Evolutionary conservation across 2,797 vertebrate species (phyloP).

Genomic region (Mus caroli): DNA sequence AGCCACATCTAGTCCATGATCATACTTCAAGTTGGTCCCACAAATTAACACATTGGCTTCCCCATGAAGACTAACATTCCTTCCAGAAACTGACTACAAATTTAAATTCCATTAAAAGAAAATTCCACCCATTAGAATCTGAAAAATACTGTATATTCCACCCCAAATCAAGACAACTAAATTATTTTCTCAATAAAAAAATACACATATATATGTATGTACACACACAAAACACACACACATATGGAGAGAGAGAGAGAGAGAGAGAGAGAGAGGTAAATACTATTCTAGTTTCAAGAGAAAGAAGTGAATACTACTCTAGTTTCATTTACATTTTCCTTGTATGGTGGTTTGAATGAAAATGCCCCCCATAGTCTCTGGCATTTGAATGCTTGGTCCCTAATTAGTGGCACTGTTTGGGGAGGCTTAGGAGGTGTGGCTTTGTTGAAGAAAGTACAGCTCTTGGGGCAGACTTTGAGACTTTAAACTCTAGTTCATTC

Average conservation of each 20-base stretch:
- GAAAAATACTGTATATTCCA: neutral
- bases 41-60: neutral
- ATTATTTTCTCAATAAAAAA: conserved; percentile 23
- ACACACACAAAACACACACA: no score
- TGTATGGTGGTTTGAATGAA: neutral
- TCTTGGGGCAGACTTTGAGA: neutral
- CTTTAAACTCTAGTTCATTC: neutral
- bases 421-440: neutral
- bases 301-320: neutral
- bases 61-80: neutral
- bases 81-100: neutral
- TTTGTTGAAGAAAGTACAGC: neutral
- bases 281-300: neutral
- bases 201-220: no score
- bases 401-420: neutral
- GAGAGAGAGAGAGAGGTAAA: neutral
- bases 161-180: conserved; percentile 8
- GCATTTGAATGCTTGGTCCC: neutral
- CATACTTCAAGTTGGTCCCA: conserved; percentile 4
- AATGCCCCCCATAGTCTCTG: neutral
- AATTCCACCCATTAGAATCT: conserved; percentile 4
- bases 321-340: neutral
- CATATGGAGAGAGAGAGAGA: no score
- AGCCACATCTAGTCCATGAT: neutral
- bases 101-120: conserved; percentile 29